Percentiles rank a stretch among this genome's conserved stretches.
phyloP scores from a whole-genome alignment of 2,888 invertebrate genomes.

The Malachius bipustulatus region DNA sequence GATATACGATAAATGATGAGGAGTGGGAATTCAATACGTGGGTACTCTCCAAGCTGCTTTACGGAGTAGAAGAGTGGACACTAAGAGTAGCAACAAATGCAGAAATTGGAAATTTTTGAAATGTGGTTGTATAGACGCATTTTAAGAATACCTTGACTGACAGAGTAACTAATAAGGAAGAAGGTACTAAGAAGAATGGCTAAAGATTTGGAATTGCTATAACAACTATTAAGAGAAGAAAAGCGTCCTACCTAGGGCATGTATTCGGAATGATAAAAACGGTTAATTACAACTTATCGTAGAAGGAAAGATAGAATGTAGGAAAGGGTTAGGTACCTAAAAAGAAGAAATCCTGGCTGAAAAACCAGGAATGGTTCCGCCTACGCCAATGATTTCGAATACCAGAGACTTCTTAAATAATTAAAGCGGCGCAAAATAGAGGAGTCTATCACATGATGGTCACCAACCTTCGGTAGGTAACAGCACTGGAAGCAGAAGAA shows the following conservation, averaged over 20 bases:
- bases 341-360: not conserved
- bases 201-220: conserved; percentile 8
- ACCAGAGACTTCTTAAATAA: too few relatives aligned
- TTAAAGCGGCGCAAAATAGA: too few relatives aligned
- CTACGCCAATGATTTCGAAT: too few relatives aligned
- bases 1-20: too few relatives aligned
- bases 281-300: conserved; percentile 7
- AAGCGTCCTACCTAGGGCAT: conserved; percentile 9
- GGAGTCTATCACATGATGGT: too few relatives aligned
- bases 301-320: conserved; percentile 5
- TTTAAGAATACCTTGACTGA: conserved; percentile 8
- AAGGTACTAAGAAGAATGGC: conserved; percentile 8
- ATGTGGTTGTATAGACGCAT: conserved; percentile 11
- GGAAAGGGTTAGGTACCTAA: conserved; percentile 1
- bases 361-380: too few relatives aligned
- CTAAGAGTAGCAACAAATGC: conserved; percentile 6
- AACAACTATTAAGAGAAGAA: conserved; percentile 4
- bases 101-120: conserved; percentile 6
- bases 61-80: conserved; percentile 4
- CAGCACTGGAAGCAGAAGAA: conserved; percentile 4
- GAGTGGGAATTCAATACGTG: too few relatives aligned
- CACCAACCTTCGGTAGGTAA: conserved; percentile 4
- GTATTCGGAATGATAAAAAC: conserved; percentile 8
- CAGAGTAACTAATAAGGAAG: conserved; percentile 10
- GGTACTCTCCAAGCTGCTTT: not conserved